These are phyloP conservation scores for Eurytoma californica DNA, from an alignment of 2,888 invertebrate species.

Conservation along the genomic window DNA sequence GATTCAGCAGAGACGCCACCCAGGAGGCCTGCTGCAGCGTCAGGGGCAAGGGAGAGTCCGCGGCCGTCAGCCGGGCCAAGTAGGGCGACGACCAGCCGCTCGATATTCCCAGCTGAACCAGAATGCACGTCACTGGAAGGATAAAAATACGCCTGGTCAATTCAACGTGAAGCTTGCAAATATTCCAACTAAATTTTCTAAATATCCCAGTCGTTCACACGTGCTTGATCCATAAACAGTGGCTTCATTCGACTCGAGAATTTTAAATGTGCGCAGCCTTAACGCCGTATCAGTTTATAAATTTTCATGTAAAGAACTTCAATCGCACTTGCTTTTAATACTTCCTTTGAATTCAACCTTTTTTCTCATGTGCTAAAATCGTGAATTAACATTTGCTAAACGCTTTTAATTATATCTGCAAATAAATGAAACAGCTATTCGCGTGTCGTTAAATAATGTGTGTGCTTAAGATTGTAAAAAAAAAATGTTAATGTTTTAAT, in stretches of 20 bases:
- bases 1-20: constrained; percentile 65
- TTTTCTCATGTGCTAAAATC: too few species aligned
- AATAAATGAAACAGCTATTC: too few species aligned
- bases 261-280: background rate
- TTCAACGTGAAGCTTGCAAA: too few species aligned
- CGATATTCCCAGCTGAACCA: constrained; percentile 47
- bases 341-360: too few species aligned
- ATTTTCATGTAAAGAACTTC: background rate
- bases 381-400: too few species aligned
- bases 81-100: constrained; percentile 68
- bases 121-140: constrained; percentile 45
- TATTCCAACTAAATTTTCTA: too few species aligned
- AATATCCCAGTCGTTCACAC: background rate
- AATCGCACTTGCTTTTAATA: background rate
- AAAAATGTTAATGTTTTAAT: too few species aligned
- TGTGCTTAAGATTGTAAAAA: too few species aligned
- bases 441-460: too few species aligned
- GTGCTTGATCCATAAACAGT: background rate
- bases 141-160: background rate
- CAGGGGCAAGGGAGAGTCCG: constrained; percentile 59
- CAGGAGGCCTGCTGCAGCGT: constrained; percentile 64
- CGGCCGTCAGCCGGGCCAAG: constrained; percentile 58
- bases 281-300: background rate
- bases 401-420: too few species aligned
- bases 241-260: background rate